Evolutionary conservation across 2,888 invertebrate genomes (phyloP).

Genomic region (Mystacides longicornis): DNA sequence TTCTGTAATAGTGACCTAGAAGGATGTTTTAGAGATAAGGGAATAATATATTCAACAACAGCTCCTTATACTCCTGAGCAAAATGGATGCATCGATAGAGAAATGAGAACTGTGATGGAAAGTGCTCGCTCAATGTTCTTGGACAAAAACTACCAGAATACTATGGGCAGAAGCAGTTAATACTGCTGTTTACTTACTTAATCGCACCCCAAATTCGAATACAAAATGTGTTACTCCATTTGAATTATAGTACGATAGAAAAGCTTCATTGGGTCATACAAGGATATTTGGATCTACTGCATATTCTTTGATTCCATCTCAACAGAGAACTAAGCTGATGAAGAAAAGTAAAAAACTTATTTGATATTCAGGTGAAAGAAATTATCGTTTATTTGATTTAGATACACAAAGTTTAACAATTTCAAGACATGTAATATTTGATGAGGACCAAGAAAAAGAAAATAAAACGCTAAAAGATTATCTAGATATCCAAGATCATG

Average conservation of each 20-base stretch:
- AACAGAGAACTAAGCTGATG: conserved; percentile 19
- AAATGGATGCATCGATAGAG: conserved; percentile 25
- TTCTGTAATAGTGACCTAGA: conserved; percentile 12
- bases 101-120: conserved; percentile 23
- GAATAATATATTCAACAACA: conserved; percentile 24
- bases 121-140: conserved; percentile 20
- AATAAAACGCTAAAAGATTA: neutral
- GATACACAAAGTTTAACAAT: conserved; percentile 24
- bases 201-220: conserved; percentile 22
- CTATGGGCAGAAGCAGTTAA: conserved; percentile 29
- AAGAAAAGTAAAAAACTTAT: conserved; percentile 19
- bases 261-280: conserved; percentile 24
- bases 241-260: conserved; percentile 24
- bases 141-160: neutral
- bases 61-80: conserved; percentile 26
- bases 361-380: conserved; percentile 22
- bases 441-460: conserved; percentile 12
- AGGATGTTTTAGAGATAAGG: conserved; percentile 10
- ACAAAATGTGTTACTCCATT: conserved; percentile 22
- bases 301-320: conserved; percentile 18
- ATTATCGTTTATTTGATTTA: conserved; percentile 27
- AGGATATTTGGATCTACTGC: conserved; percentile 25
- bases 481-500: neutral
- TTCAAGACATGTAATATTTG: conserved; percentile 27
- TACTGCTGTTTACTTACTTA: conserved; percentile 29